Evolutionary conservation across 1,140 invertebrate species (phyloP), one percentile per base, ranked within the genome.

Genomic region (Drosophila serrata): DNA sequence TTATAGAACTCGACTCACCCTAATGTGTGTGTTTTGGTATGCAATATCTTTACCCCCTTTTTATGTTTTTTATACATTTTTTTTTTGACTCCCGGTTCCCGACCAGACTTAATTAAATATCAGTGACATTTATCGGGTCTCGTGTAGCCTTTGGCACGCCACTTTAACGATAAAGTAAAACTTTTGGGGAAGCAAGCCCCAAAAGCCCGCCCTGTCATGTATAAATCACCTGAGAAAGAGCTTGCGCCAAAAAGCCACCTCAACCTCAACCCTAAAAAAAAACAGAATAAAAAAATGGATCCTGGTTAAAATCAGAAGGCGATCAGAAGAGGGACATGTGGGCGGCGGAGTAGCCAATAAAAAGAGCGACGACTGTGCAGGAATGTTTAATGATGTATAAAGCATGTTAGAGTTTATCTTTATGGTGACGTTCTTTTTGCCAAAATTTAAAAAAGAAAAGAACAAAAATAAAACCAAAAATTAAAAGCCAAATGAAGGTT

Each of bases 351-450:
- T 62, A 72, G 55, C 72, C 81, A 88, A 90, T 84, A 88, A 90
- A 88, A 90, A 85, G 81, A 65, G 75, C 69, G 69, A 75, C 76
- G 85, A 75, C 85, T 87, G 84, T 88, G 85, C 85, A 90, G 85
- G 85, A 90, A 90, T 90, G 85, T 90, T 90, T 90, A 90, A 90
- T 90, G 85, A 90, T 90, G 85, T 90, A 90, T 90, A 90, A 90
- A 90, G 86, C 86, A 90, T 90, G 86, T 90, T 90, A 90, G 86
- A 90, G 86, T 90, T 90, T 90, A 90, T 90, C 86, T 90, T 90
- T 90, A 90, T 90, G 75, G 86, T 90, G 87, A 79, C 78, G 67
- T 88, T 88, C 65, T 70, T 82, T 75, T 72, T 43, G 49, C 56
- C 61, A 82, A 82, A 82, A 68, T 51, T 4, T 19, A 63, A 39